Evolutionary conservation across 1,140 invertebrate genomes (phyloP).

Genomic region (Drosophila murphyi): DNA sequence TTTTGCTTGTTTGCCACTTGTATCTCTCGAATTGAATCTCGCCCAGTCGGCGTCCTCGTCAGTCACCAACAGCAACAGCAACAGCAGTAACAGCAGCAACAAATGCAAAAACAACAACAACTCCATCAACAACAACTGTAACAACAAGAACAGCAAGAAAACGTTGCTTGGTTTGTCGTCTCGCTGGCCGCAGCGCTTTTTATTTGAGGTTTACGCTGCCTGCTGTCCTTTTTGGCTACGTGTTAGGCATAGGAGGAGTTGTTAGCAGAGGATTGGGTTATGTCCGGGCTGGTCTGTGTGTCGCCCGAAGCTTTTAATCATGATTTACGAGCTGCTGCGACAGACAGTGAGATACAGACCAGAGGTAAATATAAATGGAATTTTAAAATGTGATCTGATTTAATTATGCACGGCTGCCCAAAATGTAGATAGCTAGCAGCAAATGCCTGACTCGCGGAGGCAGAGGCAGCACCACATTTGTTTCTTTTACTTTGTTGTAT

Average conservation of each 20-base stretch:
- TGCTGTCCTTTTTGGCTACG: slow-evolving; percentile 47
- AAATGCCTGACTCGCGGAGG: not conserved
- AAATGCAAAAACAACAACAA: slow-evolving; percentile 10
- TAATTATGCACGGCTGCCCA: slow-evolving; percentile 77
- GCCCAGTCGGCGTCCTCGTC: slow-evolving; percentile 63
- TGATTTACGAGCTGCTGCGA: slow-evolving; percentile 77
- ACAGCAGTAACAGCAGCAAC: slow-evolving; percentile 29
- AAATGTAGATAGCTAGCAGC: slow-evolving; percentile 25
- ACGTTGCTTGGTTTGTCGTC: slow-evolving; percentile 53
- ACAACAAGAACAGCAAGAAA: slow-evolving; percentile 19
- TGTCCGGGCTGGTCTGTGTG: slow-evolving; percentile 48
- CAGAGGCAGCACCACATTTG: not conserved
- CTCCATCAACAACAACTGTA: slow-evolving; percentile 16
- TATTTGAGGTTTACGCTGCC: slow-evolving; percentile 63
- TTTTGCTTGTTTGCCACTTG: slow-evolving; percentile 73
- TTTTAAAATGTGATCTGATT: slow-evolving; percentile 84
- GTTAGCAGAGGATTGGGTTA: slow-evolving; percentile 32
- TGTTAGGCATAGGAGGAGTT: slow-evolving; percentile 71
- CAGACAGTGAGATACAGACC: slow-evolving; percentile 55
- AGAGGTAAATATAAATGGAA: slow-evolving; percentile 84
- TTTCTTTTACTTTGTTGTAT: slow-evolving; percentile 45
- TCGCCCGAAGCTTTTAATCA: slow-evolving; percentile 83
- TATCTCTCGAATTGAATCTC: slow-evolving; percentile 79
- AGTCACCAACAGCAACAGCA: slow-evolving; percentile 18
- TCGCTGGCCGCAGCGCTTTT: slow-evolving; percentile 69